These are phyloP conservation scores for Tigriopus japonicus DNA, from an alignment of 1,140 invertebrate species.

Conservation along the genomic window DNA sequence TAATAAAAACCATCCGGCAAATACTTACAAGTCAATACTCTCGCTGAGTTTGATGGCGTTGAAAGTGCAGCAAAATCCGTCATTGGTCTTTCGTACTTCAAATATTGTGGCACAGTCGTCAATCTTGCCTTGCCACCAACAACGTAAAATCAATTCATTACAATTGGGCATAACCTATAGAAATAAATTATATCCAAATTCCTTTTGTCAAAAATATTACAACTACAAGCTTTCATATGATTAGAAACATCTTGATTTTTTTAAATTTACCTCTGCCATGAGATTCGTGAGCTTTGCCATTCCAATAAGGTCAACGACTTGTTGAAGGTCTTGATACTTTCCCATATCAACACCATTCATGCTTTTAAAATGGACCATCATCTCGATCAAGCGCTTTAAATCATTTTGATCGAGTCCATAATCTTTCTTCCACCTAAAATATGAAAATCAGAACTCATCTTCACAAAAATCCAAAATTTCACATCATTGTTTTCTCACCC, in stretches of 20 bases:
- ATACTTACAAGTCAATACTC: neutral
- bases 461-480: neutral
- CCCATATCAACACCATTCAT: neutral
- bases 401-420: neutral
- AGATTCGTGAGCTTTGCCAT: neutral
- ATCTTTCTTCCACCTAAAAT: neutral
- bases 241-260: too few species aligned
- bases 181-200: constrained; percentile 1
- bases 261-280: neutral
- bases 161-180: constrained; percentile 19
- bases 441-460: neutral
- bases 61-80: constrained; percentile 27
- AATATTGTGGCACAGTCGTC: constrained; percentile 38
- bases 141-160: constrained; percentile 23
- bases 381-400: neutral
- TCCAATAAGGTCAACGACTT: neutral
- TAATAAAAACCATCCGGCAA: neutral
- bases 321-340: neutral
- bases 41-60: constrained; percentile 17
- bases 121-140: constrained; percentile 41
- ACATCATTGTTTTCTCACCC: neutral
- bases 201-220: neutral
- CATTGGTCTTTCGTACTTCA: constrained; percentile 30
- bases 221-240: too few species aligned
- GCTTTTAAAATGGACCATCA: constrained; percentile 3